Evolutionary conservation across 2,113 vertebrate species (phyloP).

Genomic region (Penelope pileata): DNA sequence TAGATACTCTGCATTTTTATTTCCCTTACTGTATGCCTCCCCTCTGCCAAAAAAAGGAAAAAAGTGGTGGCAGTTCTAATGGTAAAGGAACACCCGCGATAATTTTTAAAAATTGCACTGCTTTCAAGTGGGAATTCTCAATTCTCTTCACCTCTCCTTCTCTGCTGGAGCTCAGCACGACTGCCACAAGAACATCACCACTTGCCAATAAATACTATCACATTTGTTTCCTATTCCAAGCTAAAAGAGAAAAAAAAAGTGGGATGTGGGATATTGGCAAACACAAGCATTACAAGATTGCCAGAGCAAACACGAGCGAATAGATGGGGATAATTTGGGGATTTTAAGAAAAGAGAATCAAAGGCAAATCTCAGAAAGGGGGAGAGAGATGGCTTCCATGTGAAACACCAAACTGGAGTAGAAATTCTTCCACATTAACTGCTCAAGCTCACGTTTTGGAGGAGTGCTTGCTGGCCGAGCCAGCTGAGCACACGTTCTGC

Average conservation of each 20-base stretch:
- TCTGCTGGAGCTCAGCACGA: background rate
- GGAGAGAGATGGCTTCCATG: background rate
- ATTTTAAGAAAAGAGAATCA: background rate
- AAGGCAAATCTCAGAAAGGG: background rate
- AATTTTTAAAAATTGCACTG: background rate
- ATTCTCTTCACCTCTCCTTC: background rate
- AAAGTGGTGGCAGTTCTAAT: background rate
- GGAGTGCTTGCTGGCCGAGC: background rate
- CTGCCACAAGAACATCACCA: background rate
- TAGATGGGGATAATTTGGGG: background rate
- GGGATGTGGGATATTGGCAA: background rate
- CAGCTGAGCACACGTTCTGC: background rate
- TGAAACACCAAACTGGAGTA: background rate
- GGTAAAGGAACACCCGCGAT: background rate
- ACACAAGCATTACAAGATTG: background rate
- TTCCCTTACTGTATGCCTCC: background rate
- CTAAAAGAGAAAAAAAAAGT: background rate
- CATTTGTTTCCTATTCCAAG: conserved; percentile 13
- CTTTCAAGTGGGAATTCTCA: background rate
- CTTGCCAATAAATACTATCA: conserved; percentile 15
- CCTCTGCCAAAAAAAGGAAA: background rate
- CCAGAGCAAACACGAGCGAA: conserved; percentile 8
- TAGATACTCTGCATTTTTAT: background rate
- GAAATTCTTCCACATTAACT: background rate
- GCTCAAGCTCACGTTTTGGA: fast-evolving